Base-by-base conservation (phyloP, 2,888 invertebrate genomes). In the Alviniconcha strummeri region DNA sequence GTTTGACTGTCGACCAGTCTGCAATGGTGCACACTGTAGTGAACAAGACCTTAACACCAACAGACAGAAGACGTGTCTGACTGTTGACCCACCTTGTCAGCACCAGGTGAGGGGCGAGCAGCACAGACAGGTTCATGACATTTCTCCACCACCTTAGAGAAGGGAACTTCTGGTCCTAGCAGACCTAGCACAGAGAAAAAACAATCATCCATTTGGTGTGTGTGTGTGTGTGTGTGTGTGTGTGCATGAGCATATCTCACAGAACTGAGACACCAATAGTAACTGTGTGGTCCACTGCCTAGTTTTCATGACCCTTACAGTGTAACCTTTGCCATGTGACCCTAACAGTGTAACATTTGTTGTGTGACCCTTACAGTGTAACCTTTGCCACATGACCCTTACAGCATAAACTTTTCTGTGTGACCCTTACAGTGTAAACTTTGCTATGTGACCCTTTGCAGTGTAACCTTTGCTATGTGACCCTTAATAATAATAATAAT, bases 141-240 rank as follows among this genome's bases (percentile, higher is more conserved):
- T 19, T 85, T 86, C 77, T 88, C 88, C n/a, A 92, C 91, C 36
- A 90, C 88, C 5, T 91, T 90, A 13, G 87, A 83, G 87, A 90
- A 92, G 0, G 86, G 80, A 7, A 87, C 85, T 11, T 84, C 86
- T 1, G 82, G 82, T n/a, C 88, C 88, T 36, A 88, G 80, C 55
- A 82, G 81, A 15, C 88, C 89, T 89, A 85, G 8, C 76, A 78
- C 77, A 76, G 54, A 52, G 6, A 54, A 55, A 11, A 75, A 36
- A 56, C 57, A 71, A 56, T 11, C 5, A 81, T 19, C 5, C 4
- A 17, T 67, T 81, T n/a, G 9, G 64, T 64, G 64, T 64, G 64
- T 64, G 64, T 64, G 64, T 64, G 64, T 64, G 64, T 64, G 64
- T 64, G 64, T 64, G 64, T 64, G 64, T 15, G 15, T 64, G 64